Percentiles rank a stretch among this genome's conserved stretches.
phyloP scores from a whole-genome alignment of 2,888 invertebrate species.

The Macropis europaea region DNA sequence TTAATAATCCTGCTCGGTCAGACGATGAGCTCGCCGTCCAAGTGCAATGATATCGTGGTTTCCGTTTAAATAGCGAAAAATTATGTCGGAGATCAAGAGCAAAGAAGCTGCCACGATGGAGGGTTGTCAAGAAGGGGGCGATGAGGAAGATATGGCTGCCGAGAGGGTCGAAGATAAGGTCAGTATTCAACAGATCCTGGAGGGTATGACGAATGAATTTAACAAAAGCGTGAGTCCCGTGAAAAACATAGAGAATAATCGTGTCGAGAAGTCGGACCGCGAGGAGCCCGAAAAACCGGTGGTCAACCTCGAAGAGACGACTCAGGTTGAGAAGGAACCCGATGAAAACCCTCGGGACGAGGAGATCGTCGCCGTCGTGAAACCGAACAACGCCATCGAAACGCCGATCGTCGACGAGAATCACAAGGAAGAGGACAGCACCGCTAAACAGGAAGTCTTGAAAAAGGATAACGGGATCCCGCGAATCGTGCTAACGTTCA shows the following conservation, averaged over 20 bases:
- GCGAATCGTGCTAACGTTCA: conserved; percentile 84
- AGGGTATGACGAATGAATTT: conserved; percentile 78
- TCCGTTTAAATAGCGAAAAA: conserved; percentile 9
- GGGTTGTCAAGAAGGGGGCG: conserved; percentile 67
- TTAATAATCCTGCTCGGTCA: neutral
- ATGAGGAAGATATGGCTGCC: conserved; percentile 69
- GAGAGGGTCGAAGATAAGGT: conserved; percentile 70
- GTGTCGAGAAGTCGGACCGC: conserved; percentile 44
- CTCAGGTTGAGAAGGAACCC: conserved; percentile 30
- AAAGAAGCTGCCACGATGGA: conserved; percentile 66
- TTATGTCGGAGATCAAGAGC: conserved; percentile 62
- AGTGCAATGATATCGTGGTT: conserved; percentile 24
- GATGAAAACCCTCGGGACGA: neutral
- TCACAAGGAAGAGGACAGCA: conserved; percentile 44
- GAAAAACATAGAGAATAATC: conserved; percentile 51
- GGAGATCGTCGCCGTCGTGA: conserved; percentile 8
- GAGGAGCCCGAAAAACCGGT: conserved; percentile 43
- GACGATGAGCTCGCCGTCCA: conserved; percentile 21
- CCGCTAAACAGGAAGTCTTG: conserved; percentile 48
- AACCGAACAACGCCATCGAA: conserved; percentile 19
- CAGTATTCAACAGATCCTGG: conserved; percentile 77
- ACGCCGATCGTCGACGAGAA: conserved; percentile 37
- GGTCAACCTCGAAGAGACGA: conserved; percentile 5
- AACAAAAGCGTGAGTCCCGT: conserved; percentile 68
- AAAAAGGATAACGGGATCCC: conserved; percentile 80